Conservation (phyloP, 2,888 invertebrate species). For the Phyllotreta striolata region DNA sequence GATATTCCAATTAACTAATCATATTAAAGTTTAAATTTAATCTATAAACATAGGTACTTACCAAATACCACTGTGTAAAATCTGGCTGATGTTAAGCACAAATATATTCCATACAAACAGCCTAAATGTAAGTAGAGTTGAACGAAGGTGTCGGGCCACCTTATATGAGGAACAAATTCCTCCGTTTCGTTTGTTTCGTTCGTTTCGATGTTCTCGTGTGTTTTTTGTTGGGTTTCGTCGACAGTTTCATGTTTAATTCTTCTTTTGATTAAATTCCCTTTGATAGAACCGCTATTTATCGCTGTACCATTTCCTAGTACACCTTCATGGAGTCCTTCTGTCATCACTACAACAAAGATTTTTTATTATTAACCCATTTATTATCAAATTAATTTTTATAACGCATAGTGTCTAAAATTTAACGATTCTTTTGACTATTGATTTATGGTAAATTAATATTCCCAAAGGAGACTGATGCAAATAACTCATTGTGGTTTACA, state of each 20-base stretch:
- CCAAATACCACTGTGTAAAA: constrained; percentile 75
- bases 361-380: too few species aligned
- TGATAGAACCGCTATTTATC: constrained; percentile 19
- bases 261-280: constrained; percentile 31
- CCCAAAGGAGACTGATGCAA: too few species aligned
- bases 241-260: constrained; percentile 29
- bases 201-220: constrained; percentile 3
- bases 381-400: too few species aligned
- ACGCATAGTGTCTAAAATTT: too few species aligned
- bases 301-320: constrained; percentile 34
- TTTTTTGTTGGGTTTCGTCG: background rate
- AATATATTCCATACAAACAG: constrained; percentile 73
- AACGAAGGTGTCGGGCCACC: constrained; percentile 77
- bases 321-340: constrained; percentile 39
- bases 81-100: constrained; percentile 69
- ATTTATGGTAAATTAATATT: too few species aligned
- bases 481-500: too few species aligned
- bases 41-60: too few species aligned
- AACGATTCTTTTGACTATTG: too few species aligned
- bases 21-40: too few species aligned
- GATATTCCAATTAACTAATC: too few species aligned
- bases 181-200: constrained; percentile 31
- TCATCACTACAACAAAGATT: constrained; percentile 41
- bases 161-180: constrained; percentile 68
- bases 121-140: constrained; percentile 76